A percentile compares a stretch with the other conserved stretches of the same genome.
Conservation (phyloP, 2,888 invertebrate species). For the Thymelicus acteon region DNA sequence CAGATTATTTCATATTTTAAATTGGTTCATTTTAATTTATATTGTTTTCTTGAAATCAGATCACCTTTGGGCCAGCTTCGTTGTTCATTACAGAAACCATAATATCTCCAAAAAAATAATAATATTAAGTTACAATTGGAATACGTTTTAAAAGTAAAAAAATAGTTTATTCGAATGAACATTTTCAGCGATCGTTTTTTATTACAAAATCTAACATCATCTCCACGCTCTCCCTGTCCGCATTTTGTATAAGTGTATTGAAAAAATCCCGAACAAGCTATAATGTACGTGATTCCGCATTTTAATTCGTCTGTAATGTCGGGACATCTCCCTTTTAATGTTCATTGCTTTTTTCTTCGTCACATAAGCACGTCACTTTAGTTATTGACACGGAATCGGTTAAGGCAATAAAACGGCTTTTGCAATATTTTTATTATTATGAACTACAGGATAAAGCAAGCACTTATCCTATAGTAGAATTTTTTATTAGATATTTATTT, state of each 20-base stretch:
- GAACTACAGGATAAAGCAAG: not conserved
- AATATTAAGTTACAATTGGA: too few species aligned
- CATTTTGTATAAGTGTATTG: constrained; percentile 70
- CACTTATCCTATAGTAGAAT: not conserved
- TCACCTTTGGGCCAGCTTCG: too few species aligned
- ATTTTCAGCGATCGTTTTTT: too few species aligned
- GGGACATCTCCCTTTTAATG: constrained; percentile 72
- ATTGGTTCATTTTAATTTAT: not conserved
- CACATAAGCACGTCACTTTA: constrained; percentile 52
- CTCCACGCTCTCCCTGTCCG: constrained; percentile 59
- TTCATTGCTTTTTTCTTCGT: constrained; percentile 61
- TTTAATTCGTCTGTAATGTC: constrained; percentile 75
- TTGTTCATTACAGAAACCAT: too few species aligned
- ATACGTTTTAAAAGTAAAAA: too few species aligned
- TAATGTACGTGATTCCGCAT: constrained; percentile 83
- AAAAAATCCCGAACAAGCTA: constrained; percentile 64
- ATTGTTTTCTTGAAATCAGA: too few species aligned
- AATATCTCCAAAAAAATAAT: too few species aligned
- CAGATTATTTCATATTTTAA: constrained; percentile 37
- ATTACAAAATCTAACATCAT: constrained; percentile 46
- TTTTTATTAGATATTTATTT: too few species aligned
- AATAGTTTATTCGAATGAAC: too few species aligned
- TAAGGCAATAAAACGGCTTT: constrained; percentile 13
- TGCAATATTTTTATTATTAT: constrained; percentile 13
- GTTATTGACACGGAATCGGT: constrained; percentile 19